These are phyloP conservation scores for Epinotia nisella DNA, from an alignment of 2,888 invertebrate species.

Conservation along the genomic window DNA sequence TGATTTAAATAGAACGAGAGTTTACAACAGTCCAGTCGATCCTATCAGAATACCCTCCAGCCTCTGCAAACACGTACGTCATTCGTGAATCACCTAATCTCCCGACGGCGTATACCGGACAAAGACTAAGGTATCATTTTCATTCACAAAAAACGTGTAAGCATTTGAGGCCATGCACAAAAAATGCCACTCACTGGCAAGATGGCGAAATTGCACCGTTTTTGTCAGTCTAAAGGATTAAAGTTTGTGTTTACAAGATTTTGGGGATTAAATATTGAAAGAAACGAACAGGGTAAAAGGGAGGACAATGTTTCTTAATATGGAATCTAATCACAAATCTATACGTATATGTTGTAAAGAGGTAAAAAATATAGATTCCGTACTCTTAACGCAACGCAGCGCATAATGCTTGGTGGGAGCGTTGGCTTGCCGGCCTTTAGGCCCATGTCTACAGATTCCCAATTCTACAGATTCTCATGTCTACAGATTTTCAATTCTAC, in stretches of 20 bases:
- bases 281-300: background rate
- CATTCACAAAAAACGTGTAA: slow-evolving; percentile 66
- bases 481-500: too few relatives aligned
- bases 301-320: background rate
- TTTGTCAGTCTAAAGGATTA: slow-evolving; percentile 13
- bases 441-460: too few relatives aligned
- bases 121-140: slow-evolving; percentile 59
- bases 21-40: background rate
- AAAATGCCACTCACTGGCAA: slow-evolving; percentile 50
- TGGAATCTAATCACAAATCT: too few relatives aligned
- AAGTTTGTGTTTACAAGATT: slow-evolving; percentile 7
- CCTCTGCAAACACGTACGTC: slow-evolving; percentile 23
- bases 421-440: too few relatives aligned
- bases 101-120: slow-evolving; percentile 56
- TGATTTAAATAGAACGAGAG: too few relatives aligned
- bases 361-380: too few relatives aligned
- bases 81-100: slow-evolving; percentile 70
- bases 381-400: too few relatives aligned
- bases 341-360: too few relatives aligned
- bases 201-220: slow-evolving; percentile 23
- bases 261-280: background rate
- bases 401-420: too few relatives aligned
- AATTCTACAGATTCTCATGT: too few relatives aligned
- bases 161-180: slow-evolving; percentile 57
- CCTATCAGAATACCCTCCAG: slow-evolving; percentile 26